A percentile compares a stretch with the other conserved stretches of the same genome.
Conservation (phyloP, 2,113 vertebrate species). For the Tachycineta bicolor region DNA sequence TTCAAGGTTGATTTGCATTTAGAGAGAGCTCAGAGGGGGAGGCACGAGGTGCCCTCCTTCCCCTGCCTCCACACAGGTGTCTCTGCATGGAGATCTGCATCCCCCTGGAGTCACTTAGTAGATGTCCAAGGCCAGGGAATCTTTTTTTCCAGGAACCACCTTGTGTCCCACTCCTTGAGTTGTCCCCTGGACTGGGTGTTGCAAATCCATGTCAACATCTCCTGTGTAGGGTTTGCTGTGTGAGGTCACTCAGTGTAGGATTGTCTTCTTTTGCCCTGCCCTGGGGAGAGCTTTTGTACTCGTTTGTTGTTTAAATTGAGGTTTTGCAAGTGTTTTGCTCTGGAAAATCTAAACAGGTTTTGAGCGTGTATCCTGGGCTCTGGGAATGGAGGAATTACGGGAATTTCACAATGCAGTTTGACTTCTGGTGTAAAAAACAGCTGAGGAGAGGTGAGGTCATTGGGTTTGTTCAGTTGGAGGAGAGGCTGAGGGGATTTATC, state of each 20-base stretch:
- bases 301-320: background rate
- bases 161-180: background rate
- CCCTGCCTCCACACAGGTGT: background rate
- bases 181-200: background rate
- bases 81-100: background rate
- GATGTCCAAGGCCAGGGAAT: background rate
- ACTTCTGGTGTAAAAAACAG: background rate
- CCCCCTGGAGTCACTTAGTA: background rate
- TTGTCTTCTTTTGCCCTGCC: background rate
- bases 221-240: background rate
- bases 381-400: background rate
- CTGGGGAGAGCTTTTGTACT: background rate
- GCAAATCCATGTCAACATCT: background rate
- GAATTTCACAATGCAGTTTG: background rate
- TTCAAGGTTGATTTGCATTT: background rate
- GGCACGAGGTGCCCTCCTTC: rapidly evolving
- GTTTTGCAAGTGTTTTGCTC: background rate
- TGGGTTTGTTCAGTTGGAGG: background rate
- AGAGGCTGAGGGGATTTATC: background rate
- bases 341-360: background rate
- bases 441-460: background rate
- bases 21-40: background rate
- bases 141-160: background rate
- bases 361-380: background rate
- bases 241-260: background rate